phyloP scores from a whole-genome alignment of 1,140 invertebrate genomes.

The Cardiocondyla obscurior region DNA sequence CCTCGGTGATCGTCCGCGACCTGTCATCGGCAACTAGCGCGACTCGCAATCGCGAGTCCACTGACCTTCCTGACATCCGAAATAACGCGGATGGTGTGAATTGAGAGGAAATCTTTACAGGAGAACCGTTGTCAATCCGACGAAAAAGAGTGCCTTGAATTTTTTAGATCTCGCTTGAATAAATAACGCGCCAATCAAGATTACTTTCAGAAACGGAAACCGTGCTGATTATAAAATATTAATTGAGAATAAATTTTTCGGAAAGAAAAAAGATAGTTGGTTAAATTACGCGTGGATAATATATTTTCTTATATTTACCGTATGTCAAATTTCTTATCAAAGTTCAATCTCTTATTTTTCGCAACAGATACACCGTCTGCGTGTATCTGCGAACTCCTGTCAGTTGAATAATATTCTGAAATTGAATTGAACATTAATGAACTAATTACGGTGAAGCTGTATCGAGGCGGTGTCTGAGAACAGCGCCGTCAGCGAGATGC shows the following conservation, averaged over 20 bases:
- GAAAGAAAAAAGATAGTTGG: too few species aligned
- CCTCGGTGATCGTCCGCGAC: background rate
- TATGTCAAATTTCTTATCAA: background rate
- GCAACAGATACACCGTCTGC: background rate
- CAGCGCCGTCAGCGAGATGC: slow-evolving; percentile 56
- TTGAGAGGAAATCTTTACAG: background rate
- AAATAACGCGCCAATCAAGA: too few species aligned
- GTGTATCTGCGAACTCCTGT: background rate
- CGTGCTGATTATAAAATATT: too few species aligned
- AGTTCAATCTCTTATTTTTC: slow-evolving; percentile 24
- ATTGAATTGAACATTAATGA: slow-evolving; percentile 65
- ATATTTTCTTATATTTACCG: background rate
- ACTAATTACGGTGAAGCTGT: slow-evolving; percentile 69
- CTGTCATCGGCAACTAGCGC: slow-evolving; percentile 26
- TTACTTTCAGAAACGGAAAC: too few species aligned
- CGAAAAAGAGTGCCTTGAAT: background rate
- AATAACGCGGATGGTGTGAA: slow-evolving; percentile 1
- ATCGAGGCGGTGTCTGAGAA: slow-evolving; percentile 56
- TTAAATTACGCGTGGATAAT: background rate
- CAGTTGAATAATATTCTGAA: slow-evolving; percentile 59
- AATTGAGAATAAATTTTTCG: too few species aligned
- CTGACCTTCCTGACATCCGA: slow-evolving; percentile 39
- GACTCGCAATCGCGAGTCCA: background rate
- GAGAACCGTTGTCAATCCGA: background rate
- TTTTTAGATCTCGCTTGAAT: background rate